Evolutionary conservation across 2,888 invertebrate genomes (phyloP), one percentile per base, ranked within the genome.

Genomic region (Zele albiditarsus): DNA sequence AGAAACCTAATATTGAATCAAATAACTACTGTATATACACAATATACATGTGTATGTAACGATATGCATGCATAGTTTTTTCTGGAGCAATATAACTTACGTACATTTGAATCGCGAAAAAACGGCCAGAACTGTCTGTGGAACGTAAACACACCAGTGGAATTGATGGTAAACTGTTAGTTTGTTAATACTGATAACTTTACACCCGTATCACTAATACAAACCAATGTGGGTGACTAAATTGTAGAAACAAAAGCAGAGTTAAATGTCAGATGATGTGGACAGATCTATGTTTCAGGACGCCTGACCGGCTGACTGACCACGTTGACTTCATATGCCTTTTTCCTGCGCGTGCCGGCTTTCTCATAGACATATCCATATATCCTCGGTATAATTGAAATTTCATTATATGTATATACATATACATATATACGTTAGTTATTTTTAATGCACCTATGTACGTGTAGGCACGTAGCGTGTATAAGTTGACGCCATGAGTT

Each of bases 301-400:
- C n/a, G 27, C 67, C 67, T 66, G 25, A 66, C 42, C 46, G 66
- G 42, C 42, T 66, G 23, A 67, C n/a, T 49, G 14, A 46, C 14
- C 46, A 67, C 67, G 46, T 20, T 53, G 20, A 53, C 2, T 53
- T 53, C 53, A n/a, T 20, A 6, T 20, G n/a, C 5, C 16, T 20
- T 53, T 23, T 67, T 67, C n/a, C 46, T 46, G 14, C 27, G 46
- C 23, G 49, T 46, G 67, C 49, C 67, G 67, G 67, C 67, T 67
- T 67, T 27, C 25, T 38, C 6, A 53, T 53, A 23, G 20, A 53
- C 53, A 53, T 53, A n/a, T 4, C 8, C 53, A 20, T 53, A 8
- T 16, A 53, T 53, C 20, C n/a, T 53, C 8, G 20, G 1, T 20
- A 53, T 53, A n/a, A 20, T 53, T 10, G 20, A 4, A 20, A n/a